These are phyloP conservation scores for Hystrix cristata DNA, from an alignment of 2,113 vertebrate species.

Conservation along the genomic window DNA sequence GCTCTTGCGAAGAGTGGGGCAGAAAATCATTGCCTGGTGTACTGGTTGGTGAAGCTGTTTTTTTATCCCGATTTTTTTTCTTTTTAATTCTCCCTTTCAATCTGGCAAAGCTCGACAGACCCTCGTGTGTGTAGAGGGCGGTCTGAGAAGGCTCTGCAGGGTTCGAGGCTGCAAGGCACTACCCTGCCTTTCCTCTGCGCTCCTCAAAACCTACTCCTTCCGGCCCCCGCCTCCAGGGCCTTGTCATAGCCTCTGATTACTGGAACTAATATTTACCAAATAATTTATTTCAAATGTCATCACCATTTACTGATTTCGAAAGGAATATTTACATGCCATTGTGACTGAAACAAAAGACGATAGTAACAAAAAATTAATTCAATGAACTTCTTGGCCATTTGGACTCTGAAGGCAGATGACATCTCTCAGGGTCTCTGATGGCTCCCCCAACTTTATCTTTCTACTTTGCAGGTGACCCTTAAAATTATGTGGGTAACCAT, in stretches of 20 bases:
- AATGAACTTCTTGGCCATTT: not conserved
- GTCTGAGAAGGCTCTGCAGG: not conserved
- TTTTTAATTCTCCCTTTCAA: not conserved
- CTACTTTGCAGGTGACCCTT: not conserved
- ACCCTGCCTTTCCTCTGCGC: not conserved
- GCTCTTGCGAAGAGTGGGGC: not conserved
- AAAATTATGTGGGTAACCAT: not conserved
- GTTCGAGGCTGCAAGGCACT: not conserved
- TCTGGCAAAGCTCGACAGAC: not conserved
- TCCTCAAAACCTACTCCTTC: not conserved
- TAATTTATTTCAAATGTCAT: not conserved
- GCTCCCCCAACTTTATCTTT: not conserved
- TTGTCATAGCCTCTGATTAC: not conserved
- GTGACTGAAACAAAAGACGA: not conserved
- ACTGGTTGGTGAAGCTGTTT: conserved; percentile 31
- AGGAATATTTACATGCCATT: not conserved
- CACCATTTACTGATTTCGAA: not conserved
- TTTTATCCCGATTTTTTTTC: not conserved
- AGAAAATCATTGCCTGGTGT: conserved; percentile 10
- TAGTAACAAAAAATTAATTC: not conserved
- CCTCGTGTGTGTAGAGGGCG: not conserved
- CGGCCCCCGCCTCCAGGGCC: not conserved
- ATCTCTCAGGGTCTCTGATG: not conserved
- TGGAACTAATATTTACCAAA: not conserved
- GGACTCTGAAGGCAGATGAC: not conserved